Conservation (phyloP, 2,113 vertebrate genomes). For the Elephantulus edwardii region DNA sequence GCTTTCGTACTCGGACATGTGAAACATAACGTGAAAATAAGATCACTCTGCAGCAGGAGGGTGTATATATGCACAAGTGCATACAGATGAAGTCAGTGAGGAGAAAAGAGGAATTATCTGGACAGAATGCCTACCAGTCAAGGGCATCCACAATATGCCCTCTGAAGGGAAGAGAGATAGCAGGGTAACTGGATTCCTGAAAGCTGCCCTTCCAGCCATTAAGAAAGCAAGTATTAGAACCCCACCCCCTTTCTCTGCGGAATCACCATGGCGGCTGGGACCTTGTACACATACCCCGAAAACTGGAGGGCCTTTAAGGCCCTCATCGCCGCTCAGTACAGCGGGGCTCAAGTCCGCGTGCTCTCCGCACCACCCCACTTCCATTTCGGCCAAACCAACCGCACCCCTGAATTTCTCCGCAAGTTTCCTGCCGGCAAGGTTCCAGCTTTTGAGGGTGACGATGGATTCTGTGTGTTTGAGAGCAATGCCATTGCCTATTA, state of each 20-base stretch:
- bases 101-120: background rate
- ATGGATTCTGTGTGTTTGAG: too few relatives aligned
- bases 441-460: too few relatives aligned
- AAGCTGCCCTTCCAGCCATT: background rate
- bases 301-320: too few relatives aligned
- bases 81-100: background rate
- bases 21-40: background rate
- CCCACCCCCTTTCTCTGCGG: background rate
- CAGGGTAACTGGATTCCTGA: background rate
- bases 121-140: background rate
- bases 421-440: too few relatives aligned
- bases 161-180: too few relatives aligned
- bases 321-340: too few relatives aligned
- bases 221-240: background rate
- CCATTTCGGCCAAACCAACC: too few relatives aligned
- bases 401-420: too few relatives aligned
- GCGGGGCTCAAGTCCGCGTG: too few relatives aligned
- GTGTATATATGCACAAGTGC: background rate
- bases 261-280: background rate
- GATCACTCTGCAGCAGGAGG: background rate
- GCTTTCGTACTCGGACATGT: background rate
- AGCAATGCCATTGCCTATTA: too few relatives aligned
- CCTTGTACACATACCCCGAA: too few relatives aligned
- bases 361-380: too few relatives aligned
- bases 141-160: background rate